Conservation (phyloP, 1,140 invertebrate species). For the Drosophila sturtevanti region DNA sequence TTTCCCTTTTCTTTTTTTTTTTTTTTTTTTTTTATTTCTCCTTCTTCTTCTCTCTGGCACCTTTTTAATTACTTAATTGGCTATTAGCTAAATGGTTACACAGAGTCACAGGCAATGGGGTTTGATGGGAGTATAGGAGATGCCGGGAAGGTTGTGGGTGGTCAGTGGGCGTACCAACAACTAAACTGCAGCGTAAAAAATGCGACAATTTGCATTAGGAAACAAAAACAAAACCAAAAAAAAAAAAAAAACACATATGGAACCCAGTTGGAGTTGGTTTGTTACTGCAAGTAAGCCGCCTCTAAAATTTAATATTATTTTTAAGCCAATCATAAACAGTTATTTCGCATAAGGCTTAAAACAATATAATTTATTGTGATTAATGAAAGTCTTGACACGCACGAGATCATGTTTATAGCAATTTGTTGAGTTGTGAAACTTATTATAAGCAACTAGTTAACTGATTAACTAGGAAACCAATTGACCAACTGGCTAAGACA, state of each 20-base stretch:
- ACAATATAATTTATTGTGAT: neutral
- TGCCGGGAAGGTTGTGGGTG: too few relatives aligned
- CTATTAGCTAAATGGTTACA: constrained; percentile 64
- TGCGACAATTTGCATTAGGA: constrained; percentile 23
- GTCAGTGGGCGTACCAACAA: neutral
- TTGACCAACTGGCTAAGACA: too few relatives aligned
- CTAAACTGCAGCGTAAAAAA: constrained; percentile 16
- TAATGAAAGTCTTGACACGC: neutral
- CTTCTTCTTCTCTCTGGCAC: constrained; percentile 10
- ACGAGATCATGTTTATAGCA: too few relatives aligned
- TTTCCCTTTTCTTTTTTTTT: neutral
- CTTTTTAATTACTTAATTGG: constrained; percentile 74
- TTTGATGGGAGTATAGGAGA: too few relatives aligned
- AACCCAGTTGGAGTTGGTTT: too few relatives aligned
- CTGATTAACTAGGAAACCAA: constrained; percentile 21
- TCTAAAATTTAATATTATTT: too few relatives aligned
- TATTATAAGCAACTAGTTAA: constrained; percentile 26
- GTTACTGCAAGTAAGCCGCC: too few relatives aligned
- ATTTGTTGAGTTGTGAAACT: too few relatives aligned
- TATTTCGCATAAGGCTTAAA: neutral
- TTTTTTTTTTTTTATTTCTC: neutral
- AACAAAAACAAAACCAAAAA: neutral
- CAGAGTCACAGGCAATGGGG: neutral
- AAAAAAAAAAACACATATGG: too few relatives aligned
- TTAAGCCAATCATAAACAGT: too few relatives aligned